Evolutionary conservation across 2,797 vertebrate genomes (phyloP).

Genomic region (Myotis myotis): DNA sequence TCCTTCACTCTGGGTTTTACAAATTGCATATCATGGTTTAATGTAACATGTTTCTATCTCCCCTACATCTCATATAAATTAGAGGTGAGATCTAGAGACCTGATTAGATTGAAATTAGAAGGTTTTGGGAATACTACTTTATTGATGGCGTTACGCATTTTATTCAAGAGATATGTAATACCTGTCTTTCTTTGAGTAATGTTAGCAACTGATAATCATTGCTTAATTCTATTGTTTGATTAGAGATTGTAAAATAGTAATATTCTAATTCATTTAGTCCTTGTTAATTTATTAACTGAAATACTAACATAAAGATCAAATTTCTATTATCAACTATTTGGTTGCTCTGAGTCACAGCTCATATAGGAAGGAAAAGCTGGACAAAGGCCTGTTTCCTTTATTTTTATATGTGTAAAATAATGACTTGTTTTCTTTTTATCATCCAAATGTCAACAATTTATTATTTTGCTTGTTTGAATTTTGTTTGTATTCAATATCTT

Average conservation of each 20-base stretch:
- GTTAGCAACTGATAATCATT: neutral
- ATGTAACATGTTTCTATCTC: neutral
- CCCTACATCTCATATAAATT: neutral
- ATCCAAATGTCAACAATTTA: neutral
- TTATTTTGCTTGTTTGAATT: constrained; percentile 34
- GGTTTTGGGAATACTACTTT: neutral
- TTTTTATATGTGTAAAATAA: constrained; percentile 29
- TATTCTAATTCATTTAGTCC: neutral
- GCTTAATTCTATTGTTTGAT: neutral
- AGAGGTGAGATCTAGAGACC: neutral
- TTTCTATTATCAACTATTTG: neutral
- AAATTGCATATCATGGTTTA: neutral
- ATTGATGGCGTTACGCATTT: neutral
- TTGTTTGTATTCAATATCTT: neutral
- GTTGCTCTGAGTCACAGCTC: neutral
- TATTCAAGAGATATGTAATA: neutral
- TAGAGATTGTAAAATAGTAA: neutral
- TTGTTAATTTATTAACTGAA: constrained; percentile 4
- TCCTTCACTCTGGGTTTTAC: neutral
- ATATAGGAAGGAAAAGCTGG: neutral
- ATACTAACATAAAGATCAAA: neutral
- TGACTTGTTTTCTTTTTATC: neutral
- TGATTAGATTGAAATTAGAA: neutral
- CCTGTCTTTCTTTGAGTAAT: neutral
- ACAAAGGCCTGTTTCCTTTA: neutral